Conservation (phyloP, 1,140 invertebrate species). For the Drosophila serrata region DNA sequence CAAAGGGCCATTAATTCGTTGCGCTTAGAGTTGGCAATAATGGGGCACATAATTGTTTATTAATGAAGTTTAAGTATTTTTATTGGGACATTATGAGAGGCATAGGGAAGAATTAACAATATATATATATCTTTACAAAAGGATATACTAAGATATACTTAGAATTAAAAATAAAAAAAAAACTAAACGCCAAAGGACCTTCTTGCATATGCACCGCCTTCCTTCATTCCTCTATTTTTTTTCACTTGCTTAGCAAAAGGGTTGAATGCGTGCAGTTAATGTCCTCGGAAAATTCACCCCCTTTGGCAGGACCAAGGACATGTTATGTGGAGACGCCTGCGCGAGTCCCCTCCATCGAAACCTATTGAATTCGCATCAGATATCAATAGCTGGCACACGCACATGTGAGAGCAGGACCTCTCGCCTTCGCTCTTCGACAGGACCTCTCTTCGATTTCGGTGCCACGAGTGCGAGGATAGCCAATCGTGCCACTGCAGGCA, state of each 20-base stretch:
- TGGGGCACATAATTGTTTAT: conserved; percentile 79
- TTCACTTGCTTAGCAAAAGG: conserved; percentile 30
- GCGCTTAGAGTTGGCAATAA: conserved; percentile 77
- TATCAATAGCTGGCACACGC: conserved; percentile 68
- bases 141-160: too few species aligned
- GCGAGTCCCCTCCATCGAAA: conserved; percentile 66
- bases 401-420: conserved; percentile 20
- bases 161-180: too few species aligned
- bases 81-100: conserved; percentile 60
- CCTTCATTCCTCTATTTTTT: neutral
- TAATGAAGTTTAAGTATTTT: conserved; percentile 83
- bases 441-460: conserved; percentile 73
- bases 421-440: conserved; percentile 16
- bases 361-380: conserved; percentile 84
- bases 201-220: conserved; percentile 16
- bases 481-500: conserved; percentile 77
- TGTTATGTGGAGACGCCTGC: conserved; percentile 62
- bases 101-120: neutral
- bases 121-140: neutral
- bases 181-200: neutral
- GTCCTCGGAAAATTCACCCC: conserved; percentile 54
- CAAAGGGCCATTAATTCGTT: conserved; percentile 80
- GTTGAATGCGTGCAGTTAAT: conserved; percentile 49
- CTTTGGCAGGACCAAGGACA: conserved; percentile 14
- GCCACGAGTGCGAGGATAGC: conserved; percentile 55